These are phyloP conservation scores for Choloepus hoffmanni DNA, from an alignment of 2,113 vertebrate species.

Conservation along the genomic window DNA sequence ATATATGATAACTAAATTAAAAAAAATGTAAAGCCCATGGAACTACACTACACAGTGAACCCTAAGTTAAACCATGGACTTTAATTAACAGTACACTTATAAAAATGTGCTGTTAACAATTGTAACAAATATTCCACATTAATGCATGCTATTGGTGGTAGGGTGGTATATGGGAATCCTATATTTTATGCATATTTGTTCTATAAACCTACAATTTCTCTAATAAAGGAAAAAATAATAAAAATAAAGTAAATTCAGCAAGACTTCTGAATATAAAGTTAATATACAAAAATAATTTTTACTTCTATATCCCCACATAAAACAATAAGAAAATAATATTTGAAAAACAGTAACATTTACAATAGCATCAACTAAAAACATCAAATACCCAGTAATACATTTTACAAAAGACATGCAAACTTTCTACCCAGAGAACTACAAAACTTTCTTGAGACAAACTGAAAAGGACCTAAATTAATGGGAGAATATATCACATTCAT, in stretches of 20 bases:
- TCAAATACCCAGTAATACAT: background rate
- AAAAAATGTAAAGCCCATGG: too few species aligned
- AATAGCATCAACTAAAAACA: slow-evolving; percentile 14
- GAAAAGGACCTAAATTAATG: background rate
- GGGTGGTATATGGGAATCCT: too few species aligned
- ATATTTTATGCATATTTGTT: too few species aligned
- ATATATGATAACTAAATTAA: too few species aligned
- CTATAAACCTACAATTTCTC: too few species aligned
- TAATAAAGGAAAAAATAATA: too few species aligned
- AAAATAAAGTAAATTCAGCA: background rate
- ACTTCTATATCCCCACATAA: background rate
- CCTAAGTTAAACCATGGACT: too few species aligned
- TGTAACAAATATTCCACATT: too few species aligned
- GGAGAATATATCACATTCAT: background rate
- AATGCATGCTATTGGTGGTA: too few species aligned
- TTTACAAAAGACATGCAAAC: background rate
- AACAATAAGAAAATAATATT: slow-evolving; percentile 3
- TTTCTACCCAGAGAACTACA: background rate
- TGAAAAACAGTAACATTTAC: background rate
- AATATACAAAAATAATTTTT: background rate
- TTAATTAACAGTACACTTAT: too few species aligned
- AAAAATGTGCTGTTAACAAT: too few species aligned
- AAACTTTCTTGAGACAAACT: background rate
- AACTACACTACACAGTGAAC: too few species aligned
- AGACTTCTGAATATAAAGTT: background rate